Conservation (phyloP, 2,888 invertebrate genomes). For the Piscicola geometra region DNA sequence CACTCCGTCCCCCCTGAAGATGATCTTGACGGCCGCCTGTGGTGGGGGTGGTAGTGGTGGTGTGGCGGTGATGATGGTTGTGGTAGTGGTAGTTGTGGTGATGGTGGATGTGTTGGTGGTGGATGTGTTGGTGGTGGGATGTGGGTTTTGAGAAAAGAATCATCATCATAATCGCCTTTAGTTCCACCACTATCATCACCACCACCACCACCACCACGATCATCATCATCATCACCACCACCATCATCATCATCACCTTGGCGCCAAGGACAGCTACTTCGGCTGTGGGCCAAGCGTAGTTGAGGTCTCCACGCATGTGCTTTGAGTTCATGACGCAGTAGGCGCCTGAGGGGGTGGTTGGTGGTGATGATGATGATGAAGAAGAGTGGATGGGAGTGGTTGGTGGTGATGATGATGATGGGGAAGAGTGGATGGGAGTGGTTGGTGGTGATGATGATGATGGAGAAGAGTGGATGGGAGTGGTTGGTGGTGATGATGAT, state of each 20-base stretch:
- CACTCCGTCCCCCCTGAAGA: slow-evolving; percentile 59
- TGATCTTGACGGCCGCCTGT: slow-evolving; percentile 64
- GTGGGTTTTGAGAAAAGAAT: background rate
- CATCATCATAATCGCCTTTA: background rate
- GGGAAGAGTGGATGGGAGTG: too few relatives aligned
- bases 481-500: too few relatives aligned
- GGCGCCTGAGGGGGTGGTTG: slow-evolving; percentile 68
- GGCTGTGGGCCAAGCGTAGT: slow-evolving; percentile 69
- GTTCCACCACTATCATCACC: background rate
- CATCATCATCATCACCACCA: background rate
- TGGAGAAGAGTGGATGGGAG: too few relatives aligned
- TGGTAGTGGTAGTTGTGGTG: too few relatives aligned
- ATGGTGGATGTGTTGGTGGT: too few relatives aligned
- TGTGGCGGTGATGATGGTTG: too few relatives aligned
- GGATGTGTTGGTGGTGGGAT: too few relatives aligned
- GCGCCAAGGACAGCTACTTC: slow-evolving; percentile 70
- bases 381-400: too few relatives aligned
- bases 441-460: too few relatives aligned
- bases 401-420: too few relatives aligned
- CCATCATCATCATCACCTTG: slow-evolving; percentile 54
- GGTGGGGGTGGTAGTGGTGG: background rate
- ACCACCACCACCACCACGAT: slow-evolving; percentile 6
- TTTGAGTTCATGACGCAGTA: slow-evolving; percentile 70
- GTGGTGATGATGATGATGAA: slow-evolving; percentile 66
- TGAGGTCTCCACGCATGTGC: slow-evolving; percentile 66